Conservation (phyloP, 2,888 invertebrate species). For the Lithophane leautieri region DNA sequence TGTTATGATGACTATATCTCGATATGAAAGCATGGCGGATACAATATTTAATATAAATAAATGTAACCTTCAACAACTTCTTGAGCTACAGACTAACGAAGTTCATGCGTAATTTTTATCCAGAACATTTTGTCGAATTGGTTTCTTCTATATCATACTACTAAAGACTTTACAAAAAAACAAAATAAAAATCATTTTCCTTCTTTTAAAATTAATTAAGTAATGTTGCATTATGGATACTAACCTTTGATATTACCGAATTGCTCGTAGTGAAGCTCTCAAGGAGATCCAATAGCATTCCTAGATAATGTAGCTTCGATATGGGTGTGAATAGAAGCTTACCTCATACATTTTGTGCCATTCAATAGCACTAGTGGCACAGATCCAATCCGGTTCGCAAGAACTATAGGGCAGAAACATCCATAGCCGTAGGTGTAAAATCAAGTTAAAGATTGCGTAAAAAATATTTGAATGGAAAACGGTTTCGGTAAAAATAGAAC, state of each 20-base stretch:
- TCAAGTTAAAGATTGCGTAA: constrained; percentile 16
- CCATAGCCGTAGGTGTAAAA: constrained; percentile 20
- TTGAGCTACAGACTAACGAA: constrained; percentile 33
- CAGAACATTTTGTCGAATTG: constrained; percentile 17
- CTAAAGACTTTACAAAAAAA: neutral
- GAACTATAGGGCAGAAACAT: constrained; percentile 47
- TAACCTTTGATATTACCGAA: constrained; percentile 14
- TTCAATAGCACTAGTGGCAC: constrained; percentile 58
- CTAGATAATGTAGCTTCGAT: constrained; percentile 36
- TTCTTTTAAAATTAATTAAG: constrained; percentile 2
- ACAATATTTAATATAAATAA: constrained; percentile 39
- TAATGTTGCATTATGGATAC: constrained; percentile 6
- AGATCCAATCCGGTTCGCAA: constrained; percentile 59
- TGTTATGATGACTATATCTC: constrained; percentile 26
- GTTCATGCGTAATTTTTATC: constrained; percentile 21
- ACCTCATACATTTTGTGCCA: constrained; percentile 55
- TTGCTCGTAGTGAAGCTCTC: constrained; percentile 16
- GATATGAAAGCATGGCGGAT: constrained; percentile 50
- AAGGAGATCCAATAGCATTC: constrained; percentile 35
- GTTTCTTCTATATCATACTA: neutral
- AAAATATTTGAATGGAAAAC: constrained; percentile 31
- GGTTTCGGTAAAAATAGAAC: constrained; percentile 39
- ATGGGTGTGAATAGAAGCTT: constrained; percentile 45
- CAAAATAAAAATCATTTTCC: neutral
- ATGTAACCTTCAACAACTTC: constrained; percentile 54